Conservation (phyloP, 1,140 invertebrate genomes). For the Nymphalis io region DNA sequence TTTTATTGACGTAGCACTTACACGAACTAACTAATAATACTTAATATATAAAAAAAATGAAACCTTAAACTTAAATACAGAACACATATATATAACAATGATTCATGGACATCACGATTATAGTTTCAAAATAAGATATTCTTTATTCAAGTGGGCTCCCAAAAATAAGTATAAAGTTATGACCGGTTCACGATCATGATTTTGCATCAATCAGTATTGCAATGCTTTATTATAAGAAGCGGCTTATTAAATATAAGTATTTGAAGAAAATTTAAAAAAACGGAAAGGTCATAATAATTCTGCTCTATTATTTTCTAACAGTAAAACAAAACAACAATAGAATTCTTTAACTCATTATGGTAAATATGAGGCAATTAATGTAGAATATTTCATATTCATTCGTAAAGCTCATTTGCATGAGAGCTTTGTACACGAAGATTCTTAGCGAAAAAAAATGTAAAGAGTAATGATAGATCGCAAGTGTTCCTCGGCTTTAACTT, state of each 20-base stretch:
- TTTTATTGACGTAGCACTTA: no score
- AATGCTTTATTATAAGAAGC: neutral
- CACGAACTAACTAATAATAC: no score
- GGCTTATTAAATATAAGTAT: neutral
- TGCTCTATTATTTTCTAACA: conserved; percentile 17
- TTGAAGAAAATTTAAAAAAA: neutral
- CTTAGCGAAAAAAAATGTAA: neutral
- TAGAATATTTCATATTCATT: conserved; percentile 48
- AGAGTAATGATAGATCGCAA: neutral
- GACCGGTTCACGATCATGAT: no score
- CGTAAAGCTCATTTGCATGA: conserved; percentile 47
- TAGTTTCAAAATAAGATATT: no score
- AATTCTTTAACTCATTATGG: conserved; percentile 47
- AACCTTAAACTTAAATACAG: no score
- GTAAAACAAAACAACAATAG: conserved; percentile 47
- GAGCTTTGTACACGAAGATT: neutral
- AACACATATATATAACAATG: no score
- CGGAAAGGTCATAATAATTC: neutral
- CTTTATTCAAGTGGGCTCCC: no score
- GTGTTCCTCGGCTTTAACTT: neutral
- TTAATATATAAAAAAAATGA: no score
- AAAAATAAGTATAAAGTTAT: no score
- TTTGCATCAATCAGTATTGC: neutral
- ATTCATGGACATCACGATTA: no score
- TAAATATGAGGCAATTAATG: conserved; percentile 55